Conservation (phyloP, 1,140 invertebrate species). For the Euura lappo region DNA sequence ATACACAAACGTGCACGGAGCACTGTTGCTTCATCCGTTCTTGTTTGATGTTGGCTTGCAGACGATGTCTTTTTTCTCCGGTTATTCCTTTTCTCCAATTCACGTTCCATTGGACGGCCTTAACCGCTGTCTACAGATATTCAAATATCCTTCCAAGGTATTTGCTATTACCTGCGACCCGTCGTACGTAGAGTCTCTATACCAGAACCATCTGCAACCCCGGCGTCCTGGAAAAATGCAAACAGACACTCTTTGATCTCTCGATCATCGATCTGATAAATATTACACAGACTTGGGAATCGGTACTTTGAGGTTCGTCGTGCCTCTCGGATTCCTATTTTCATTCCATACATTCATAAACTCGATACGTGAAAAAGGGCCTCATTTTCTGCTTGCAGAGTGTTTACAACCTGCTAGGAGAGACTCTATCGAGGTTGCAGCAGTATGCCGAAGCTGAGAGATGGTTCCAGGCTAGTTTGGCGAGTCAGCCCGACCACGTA, state of each 20-base stretch:
- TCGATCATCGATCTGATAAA: not conserved
- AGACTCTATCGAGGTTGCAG: slow-evolving; percentile 82
- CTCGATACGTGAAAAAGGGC: slow-evolving; percentile 45
- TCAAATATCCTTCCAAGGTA: not conserved
- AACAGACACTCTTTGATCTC: not conserved
- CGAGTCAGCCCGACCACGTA: slow-evolving; percentile 83
- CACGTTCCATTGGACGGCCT: not conserved
- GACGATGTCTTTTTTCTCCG: not conserved
- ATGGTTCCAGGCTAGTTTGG: slow-evolving; percentile 82
- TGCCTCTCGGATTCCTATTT: no score
- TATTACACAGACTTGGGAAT: not conserved
- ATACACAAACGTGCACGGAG: not conserved
- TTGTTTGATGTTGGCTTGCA: not conserved
- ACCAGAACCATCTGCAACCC: not conserved
- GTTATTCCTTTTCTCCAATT: not conserved
- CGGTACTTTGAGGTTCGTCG: no score
- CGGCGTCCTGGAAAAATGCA: not conserved
- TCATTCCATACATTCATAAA: no score
- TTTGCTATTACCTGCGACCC: no score
- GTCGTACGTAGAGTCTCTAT: not conserved
- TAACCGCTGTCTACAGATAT: not conserved
- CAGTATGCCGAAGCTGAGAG: slow-evolving; percentile 81
- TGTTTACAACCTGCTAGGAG: slow-evolving; percentile 86
- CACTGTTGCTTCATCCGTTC: not conserved
- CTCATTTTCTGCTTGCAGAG: slow-evolving; percentile 62